A percentile compares a stretch with the other conserved stretches of the same genome.
These are phyloP conservation scores for Aporophyla lueneburgensis DNA, from an alignment of 2,888 invertebrate genomes.

Conservation along the genomic window DNA sequence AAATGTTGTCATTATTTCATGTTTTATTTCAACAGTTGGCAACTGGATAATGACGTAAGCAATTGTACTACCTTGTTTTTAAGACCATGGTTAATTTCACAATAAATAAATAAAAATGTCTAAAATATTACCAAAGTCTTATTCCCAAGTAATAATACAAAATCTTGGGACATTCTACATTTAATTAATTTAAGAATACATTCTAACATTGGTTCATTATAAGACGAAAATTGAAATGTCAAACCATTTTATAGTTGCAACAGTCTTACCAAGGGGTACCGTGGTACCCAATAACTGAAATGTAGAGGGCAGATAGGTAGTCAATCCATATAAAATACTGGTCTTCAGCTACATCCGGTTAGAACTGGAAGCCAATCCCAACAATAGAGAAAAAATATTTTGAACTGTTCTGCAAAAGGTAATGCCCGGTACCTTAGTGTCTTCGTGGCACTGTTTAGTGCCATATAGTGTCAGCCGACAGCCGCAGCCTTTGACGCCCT, in stretches of 20 bases:
- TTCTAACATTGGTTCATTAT: too few species aligned
- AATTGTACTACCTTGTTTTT: too few species aligned
- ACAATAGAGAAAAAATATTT: not conserved
- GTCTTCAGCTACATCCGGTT: not conserved
- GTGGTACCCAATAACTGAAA: not conserved
- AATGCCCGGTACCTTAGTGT: slow-evolving; percentile 21
- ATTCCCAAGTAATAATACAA: not conserved
- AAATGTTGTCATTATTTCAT: too few species aligned
- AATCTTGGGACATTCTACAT: not conserved
- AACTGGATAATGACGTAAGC: too few species aligned
- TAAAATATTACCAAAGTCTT: not conserved
- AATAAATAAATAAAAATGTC: not conserved
- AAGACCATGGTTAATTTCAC: too few species aligned
- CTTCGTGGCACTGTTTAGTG: not conserved
- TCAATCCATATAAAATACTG: not conserved
- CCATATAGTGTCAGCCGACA: slow-evolving; percentile 14
- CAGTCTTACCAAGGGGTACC: not conserved
- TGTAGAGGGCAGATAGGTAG: not conserved
- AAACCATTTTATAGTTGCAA: not conserved
- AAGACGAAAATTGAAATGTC: not conserved
- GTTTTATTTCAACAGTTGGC: too few species aligned
- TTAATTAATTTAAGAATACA: too few species aligned
- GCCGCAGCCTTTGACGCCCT: slow-evolving; percentile 29
- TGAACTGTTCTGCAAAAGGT: not conserved
- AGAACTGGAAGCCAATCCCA: not conserved